Evolutionary conservation across 1,140 invertebrate genomes (phyloP).

Genomic region (Uloborus diversus): DNA sequence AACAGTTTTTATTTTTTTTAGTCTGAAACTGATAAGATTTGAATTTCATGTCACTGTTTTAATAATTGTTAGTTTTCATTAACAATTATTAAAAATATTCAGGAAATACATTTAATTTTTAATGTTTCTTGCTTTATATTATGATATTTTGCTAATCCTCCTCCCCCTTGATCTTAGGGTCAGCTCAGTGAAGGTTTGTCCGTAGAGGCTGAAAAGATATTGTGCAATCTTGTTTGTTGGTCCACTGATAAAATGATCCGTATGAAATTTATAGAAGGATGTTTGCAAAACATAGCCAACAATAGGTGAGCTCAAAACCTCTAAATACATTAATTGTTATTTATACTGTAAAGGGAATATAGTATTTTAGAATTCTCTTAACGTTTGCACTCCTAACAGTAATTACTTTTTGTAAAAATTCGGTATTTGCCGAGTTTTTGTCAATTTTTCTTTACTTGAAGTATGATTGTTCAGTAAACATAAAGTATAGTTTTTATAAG

Average conservation of each 20-base stretch:
- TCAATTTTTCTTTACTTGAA: no score
- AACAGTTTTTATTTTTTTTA: no score
- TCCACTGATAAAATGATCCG: slow-evolving; percentile 86
- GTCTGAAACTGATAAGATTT: no score
- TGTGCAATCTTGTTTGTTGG: slow-evolving; percentile 88
- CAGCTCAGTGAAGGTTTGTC: slow-evolving; percentile 87
- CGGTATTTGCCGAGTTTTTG: not conserved
- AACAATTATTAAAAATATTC: no score
- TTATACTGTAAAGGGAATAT: no score
- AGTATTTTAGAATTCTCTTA: no score
- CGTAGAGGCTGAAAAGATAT: slow-evolving; percentile 88
- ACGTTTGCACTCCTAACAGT: no score
- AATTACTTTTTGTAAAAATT: not conserved
- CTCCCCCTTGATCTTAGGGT: slow-evolving; percentile 68
- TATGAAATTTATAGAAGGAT: slow-evolving; percentile 95
- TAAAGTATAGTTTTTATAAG: no score
- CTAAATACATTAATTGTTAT: not conserved
- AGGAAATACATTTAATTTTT: not conserved
- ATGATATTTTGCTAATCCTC: no score
- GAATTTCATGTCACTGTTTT: no score
- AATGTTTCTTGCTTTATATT: no score
- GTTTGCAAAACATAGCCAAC: slow-evolving; percentile 86
- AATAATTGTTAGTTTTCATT: no score
- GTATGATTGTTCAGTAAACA: not conserved
- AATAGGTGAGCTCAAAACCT: slow-evolving; percentile 71